Evolutionary conservation across 2,888 invertebrate genomes (phyloP).

Genomic region (Heliconius aoede): DNA sequence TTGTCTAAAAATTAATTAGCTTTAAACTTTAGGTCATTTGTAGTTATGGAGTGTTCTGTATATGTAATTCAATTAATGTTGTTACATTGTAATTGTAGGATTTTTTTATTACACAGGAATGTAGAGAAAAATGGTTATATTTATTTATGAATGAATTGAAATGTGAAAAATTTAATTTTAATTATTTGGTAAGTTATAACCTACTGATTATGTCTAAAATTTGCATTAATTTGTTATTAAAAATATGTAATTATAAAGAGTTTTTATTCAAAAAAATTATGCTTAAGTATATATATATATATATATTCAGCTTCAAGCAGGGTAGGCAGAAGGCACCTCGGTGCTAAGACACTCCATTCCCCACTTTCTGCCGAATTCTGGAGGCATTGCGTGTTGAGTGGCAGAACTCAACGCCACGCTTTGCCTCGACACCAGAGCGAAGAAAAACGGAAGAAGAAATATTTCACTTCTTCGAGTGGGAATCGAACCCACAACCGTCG

Average conservation of each 20-base stretch:
- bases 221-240: conserved; percentile 46
- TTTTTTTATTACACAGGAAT: background rate
- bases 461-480: no score
- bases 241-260: conserved; percentile 37
- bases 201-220: conserved; percentile 27
- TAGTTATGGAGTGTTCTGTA: background rate
- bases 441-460: no score
- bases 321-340: no score
- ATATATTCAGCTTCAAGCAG: no score
- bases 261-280: conserved; percentile 10
- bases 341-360: no score
- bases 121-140: background rate
- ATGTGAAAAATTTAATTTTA: conserved; percentile 29
- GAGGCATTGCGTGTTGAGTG: no score
- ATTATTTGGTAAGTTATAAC: conserved; percentile 33
- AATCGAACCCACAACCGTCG: no score
- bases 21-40: background rate
- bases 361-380: no score
- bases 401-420: no score
- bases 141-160: conserved; percentile 29
- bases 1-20: background rate
- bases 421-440: no score
- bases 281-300: no score
- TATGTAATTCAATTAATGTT: background rate
- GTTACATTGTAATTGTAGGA: background rate